Percentiles rank a stretch among this genome's conserved stretches.
phyloP scores from a whole-genome alignment of 2,888 invertebrate species.

The Nematopogon swammerdamellus region DNA sequence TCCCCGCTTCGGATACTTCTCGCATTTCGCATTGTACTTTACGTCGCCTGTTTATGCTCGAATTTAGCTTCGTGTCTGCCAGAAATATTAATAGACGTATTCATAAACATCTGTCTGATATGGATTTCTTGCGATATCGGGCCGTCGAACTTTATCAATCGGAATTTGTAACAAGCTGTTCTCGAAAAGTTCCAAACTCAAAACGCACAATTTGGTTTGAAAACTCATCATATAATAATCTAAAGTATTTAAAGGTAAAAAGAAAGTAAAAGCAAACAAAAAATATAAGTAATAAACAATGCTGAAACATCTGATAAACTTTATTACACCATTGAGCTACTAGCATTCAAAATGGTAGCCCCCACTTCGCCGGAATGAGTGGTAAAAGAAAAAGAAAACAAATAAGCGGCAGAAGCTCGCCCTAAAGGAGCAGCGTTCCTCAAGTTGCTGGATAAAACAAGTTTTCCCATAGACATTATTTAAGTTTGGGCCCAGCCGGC shows the following conservation, averaged over 20 bases:
- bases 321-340: background rate
- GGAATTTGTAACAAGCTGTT: too few species aligned
- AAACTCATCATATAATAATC: too few species aligned
- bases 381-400: background rate
- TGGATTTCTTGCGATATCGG: too few species aligned
- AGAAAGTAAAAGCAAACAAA: background rate
- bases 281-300: background rate
- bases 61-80: too few species aligned
- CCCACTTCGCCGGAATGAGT: background rate
- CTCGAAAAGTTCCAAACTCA: too few species aligned
- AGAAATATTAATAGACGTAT: too few species aligned
- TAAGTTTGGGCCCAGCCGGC: constrained; percentile 8
- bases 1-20: background rate
- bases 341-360: background rate
- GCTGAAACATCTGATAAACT: background rate
- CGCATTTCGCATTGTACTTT: too few species aligned
- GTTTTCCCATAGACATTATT: constrained; percentile 41
- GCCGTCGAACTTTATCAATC: too few species aligned
- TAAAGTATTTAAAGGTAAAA: too few species aligned
- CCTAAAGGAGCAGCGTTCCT: constrained; percentile 15
- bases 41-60: too few species aligned
- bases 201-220: too few species aligned
- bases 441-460: constrained; percentile 32
- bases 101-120: too few species aligned
- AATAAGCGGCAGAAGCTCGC: background rate